A percentile compares a stretch with the other conserved stretches of the same genome.
Evolutionary conservation across 2,797 vertebrate species (phyloP).

Genomic region (Psittacula echo): DNA sequence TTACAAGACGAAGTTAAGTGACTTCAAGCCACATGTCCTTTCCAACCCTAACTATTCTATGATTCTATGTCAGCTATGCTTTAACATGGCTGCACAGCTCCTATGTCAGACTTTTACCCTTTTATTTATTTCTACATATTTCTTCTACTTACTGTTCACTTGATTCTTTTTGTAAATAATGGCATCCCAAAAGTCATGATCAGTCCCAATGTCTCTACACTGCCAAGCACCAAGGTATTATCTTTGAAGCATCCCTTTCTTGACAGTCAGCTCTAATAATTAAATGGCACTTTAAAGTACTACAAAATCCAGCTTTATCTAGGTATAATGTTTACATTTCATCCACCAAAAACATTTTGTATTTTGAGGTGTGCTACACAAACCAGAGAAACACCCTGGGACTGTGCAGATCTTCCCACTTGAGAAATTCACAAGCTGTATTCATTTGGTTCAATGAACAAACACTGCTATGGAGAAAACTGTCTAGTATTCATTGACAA

Average conservation of each 20-base stretch:
- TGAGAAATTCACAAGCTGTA: conserved; percentile 19
- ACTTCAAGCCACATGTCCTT: neutral
- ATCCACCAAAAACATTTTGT: neutral
- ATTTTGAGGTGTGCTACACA: neutral
- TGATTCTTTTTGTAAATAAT: neutral
- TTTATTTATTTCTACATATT: neutral
- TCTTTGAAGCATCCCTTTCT: neutral
- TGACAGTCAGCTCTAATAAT: neutral
- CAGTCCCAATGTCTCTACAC: neutral
- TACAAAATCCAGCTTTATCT: neutral
- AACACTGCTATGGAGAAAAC: neutral
- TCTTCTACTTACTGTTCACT: neutral
- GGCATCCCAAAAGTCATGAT: neutral
- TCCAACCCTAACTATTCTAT: no score
- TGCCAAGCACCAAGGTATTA: neutral
- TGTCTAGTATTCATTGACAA: conserved; percentile 8
- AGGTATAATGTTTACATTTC: neutral
- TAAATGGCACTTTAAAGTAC: neutral
- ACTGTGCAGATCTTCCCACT: neutral
- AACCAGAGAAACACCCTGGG: neutral
- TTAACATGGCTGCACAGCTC: neutral
- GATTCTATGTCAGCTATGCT: neutral
- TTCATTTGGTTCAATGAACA: conserved; percentile 32
- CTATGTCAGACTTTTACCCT: neutral
- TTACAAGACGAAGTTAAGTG: neutral